Base-by-base conservation (phyloP, 92 coral and sea anemone genomes). In the Galaxea fascicularis region DNA sequence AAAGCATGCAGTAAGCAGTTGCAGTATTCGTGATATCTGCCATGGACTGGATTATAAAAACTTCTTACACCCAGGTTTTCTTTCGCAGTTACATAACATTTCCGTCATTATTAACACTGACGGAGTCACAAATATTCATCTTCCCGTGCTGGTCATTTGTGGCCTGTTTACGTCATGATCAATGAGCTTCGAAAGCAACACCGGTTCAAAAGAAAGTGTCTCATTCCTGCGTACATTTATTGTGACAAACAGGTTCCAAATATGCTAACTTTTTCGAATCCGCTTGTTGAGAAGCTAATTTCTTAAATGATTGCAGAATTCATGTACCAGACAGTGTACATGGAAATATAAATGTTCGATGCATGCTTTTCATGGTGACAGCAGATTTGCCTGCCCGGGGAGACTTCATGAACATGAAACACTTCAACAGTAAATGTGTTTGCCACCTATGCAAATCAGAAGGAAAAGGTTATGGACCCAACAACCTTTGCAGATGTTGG, bases 201-300 rank as follows among this genome's bases (percentile, higher is more conserved):
- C 84, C 64, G 92, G 18, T 82, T 88, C 85, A 88, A 82, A 85
- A 31, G 56, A 57, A 88, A 83, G 74, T 88, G 66, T 77, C 75
- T 88, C 28, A 82, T 88, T 26, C 88, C 89, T 20, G 93, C 93
- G 14, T 89, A 89, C 30, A 74, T 85, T 14, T 89, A 89, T 80
- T 89, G 93, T 59, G 90, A 90, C 74, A 90, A 85, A 80, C 51
- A 85, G 0, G 93, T 85, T 24, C 93, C 93, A 69, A 90, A 90
- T 52, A 85, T 90, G 90, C 14, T 69, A 54, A 90, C 90, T 35
- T 85, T 85, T 79, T 62, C 80, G 4, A 90, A 70, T 59, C 93
- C 93, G 31, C 54, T 85, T 35, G 51, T 85, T 56, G 89, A 85
- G 65, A 89, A 89, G 51, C 86, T 89, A 89, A 89, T 68, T 52